Evolutionary conservation across 2,888 invertebrate genomes (phyloP).

Genomic region (Phaonia tiefii): DNA sequence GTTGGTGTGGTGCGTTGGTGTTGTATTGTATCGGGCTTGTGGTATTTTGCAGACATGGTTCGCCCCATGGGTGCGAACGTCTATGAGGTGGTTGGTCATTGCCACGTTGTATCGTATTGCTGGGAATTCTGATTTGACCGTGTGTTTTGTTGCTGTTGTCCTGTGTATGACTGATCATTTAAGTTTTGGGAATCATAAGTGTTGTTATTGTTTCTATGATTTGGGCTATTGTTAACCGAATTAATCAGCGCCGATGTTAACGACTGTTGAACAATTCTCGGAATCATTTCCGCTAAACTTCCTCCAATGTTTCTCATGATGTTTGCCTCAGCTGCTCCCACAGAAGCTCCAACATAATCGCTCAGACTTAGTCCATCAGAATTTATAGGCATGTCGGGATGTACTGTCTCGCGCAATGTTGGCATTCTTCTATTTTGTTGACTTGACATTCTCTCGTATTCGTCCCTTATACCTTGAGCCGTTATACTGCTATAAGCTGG

Average conservation of each 20-base stretch:
- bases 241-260: too few relatives aligned
- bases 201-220: too few relatives aligned
- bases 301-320: too few relatives aligned
- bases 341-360: constrained; percentile 3
- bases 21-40: background rate
- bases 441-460: background rate
- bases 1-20: background rate
- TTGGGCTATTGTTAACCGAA: too few relatives aligned
- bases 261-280: too few relatives aligned
- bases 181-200: too few relatives aligned
- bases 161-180: too few relatives aligned
- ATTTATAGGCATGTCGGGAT: constrained; percentile 1
- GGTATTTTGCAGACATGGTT: background rate
- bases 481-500: background rate
- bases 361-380: constrained; percentile 9
- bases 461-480: background rate
- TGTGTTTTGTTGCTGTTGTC: too few relatives aligned
- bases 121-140: too few relatives aligned
- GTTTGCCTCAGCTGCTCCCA: background rate
- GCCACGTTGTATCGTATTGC: background rate
- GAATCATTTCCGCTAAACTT: too few relatives aligned
- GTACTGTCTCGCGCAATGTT: background rate
- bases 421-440: background rate
- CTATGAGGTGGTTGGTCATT: background rate
- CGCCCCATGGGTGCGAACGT: too few relatives aligned